Conservation (phyloP, 1,140 invertebrate genomes). For the Euglossa dilemma region DNA sequence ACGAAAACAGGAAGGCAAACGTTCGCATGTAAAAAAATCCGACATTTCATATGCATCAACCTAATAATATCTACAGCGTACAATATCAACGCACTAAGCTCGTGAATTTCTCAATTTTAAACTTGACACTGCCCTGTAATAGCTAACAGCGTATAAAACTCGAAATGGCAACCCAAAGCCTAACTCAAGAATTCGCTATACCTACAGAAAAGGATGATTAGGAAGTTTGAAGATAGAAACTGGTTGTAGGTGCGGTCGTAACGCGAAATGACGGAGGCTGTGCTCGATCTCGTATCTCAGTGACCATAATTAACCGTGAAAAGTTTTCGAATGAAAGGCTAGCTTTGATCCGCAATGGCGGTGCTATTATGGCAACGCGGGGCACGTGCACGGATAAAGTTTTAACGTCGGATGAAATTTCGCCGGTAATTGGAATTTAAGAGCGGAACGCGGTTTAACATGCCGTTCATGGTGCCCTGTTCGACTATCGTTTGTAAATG, state of each 20-base stretch:
- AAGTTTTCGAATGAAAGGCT: conserved; percentile 2
- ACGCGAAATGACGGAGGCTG: neutral
- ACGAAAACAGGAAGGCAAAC: too few relatives aligned
- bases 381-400: neutral
- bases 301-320: neutral
- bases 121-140: too few relatives aligned
- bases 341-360: neutral
- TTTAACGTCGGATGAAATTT: neutral
- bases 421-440: neutral
- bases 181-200: too few relatives aligned
- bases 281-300: neutral
- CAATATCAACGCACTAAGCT: too few relatives aligned
- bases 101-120: too few relatives aligned
- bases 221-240: neutral
- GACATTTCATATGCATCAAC: too few relatives aligned
- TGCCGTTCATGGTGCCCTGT: neutral
- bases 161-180: too few relatives aligned
- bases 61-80: too few relatives aligned
- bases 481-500: neutral
- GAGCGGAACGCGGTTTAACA: neutral
- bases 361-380: neutral
- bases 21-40: too few relatives aligned
- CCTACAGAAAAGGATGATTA: neutral
- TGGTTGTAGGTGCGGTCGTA: neutral
- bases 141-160: too few relatives aligned